Evolutionary conservation across 2,113 vertebrate species (phyloP).

Genomic region (Pelusios castaneus): DNA sequence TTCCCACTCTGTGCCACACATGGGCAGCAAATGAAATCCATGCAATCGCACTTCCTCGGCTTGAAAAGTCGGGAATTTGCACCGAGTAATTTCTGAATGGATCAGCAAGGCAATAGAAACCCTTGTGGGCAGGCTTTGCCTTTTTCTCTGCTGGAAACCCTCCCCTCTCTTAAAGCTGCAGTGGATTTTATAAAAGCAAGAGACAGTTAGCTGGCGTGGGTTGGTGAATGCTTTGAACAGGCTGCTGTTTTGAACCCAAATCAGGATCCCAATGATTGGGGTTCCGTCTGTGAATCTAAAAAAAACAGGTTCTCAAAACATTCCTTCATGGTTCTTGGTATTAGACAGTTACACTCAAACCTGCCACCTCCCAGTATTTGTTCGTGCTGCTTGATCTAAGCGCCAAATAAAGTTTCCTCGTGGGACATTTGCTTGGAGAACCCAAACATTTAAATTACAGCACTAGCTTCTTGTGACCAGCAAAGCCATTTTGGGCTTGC

Average conservation of each 20-base stretch:
- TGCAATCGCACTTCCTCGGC: constrained; percentile 24
- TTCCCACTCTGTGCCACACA: not conserved
- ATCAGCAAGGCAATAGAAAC: constrained; percentile 66
- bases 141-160: not conserved
- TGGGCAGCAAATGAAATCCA: constrained; percentile 2
- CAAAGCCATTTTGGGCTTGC: not conserved
- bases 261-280: not conserved
- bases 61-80: constrained; percentile 46
- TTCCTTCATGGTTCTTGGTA: not conserved
- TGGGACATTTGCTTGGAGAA: not conserved
- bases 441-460: not conserved
- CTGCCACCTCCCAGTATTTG: not conserved
- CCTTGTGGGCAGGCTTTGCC: constrained; percentile 54
- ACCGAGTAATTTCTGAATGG: constrained; percentile 86
- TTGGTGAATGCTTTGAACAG: not conserved
- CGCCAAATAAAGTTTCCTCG: not conserved
- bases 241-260: not conserved
- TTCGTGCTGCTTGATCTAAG: not conserved
- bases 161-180: not conserved
- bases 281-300: not conserved
- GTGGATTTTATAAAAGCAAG: not conserved
- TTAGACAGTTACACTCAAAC: not conserved
- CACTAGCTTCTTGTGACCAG: not conserved
- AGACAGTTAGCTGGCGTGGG: not conserved
- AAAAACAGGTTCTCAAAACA: not conserved